Percentiles rank a stretch among this genome's conserved stretches.
These are phyloP conservation scores for Himalopsyche tibetana DNA, from an alignment of 2,888 invertebrate species.

Conservation along the genomic window DNA sequence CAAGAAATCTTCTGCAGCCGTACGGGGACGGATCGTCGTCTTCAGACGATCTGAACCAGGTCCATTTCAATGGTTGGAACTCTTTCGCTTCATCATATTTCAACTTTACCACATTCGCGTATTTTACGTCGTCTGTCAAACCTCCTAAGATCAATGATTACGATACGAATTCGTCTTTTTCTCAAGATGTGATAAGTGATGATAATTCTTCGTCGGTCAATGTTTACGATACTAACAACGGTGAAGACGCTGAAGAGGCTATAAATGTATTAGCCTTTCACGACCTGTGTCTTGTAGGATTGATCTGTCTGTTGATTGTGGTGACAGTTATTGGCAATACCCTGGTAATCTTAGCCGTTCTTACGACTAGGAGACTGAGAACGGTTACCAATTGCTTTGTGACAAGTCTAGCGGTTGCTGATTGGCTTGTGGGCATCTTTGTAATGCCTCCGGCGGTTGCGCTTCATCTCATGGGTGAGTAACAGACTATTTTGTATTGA, in stretches of 20 bases:
- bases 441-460: constrained; percentile 98
- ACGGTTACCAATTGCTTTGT: constrained; percentile 98
- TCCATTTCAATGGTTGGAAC: constrained; percentile 4
- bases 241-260: not conserved
- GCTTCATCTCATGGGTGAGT: constrained; percentile 88
- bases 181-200: constrained; percentile 3
- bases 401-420: constrained; percentile 94
- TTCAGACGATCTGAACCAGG: constrained; percentile 8
- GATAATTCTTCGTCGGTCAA: not conserved
- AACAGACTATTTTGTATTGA: not conserved
- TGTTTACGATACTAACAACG: not conserved
- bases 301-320: constrained; percentile 82
- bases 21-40: constrained; percentile 15
- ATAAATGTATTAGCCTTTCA: constrained; percentile 50
- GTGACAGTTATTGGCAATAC: constrained; percentile 91
- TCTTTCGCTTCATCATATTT: constrained; percentile 7
- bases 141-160: not conserved
- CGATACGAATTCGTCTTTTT: not conserved
- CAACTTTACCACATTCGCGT: constrained; percentile 11
- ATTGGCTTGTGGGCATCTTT: constrained; percentile 93
- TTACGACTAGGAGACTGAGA: constrained; percentile 89
- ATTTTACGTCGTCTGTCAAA: constrained; percentile 7
- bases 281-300: constrained; percentile 74
- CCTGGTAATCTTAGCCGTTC: constrained; percentile 91
- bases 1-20: not conserved